Base-by-base conservation (phyloP, 1,140 invertebrate genomes). In the Eciton burchellii region DNA sequence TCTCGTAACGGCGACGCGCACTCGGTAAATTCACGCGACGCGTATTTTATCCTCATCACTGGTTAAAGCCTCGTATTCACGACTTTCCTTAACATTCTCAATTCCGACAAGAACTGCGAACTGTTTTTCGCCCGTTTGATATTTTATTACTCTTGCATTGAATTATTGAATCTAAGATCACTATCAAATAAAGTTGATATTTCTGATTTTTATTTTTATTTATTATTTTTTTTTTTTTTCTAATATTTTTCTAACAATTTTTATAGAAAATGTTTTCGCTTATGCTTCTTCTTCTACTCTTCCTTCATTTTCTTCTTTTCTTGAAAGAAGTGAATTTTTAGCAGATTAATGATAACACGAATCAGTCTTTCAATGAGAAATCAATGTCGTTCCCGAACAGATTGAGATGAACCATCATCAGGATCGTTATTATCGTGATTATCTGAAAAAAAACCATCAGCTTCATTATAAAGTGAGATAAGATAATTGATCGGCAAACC, bases 391-490 rank as follows among this genome's bases (percentile, higher is more conserved):
- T 76, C 49, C 35, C 63, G 74, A n/a, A 52, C 62, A 35, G 66
- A 68, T 79, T 56, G 62, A 66, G 49, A n/a, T n/a, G n/a, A 35
- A 21, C 49, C 41, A 62, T 70, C 49, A 43, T 26, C 16, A n/a
- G 26, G 47, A 19, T n/a, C 63, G 35, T 62, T 66, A n/a, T 77
- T 77, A 77, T 77, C 66, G 66, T 62, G 62, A 35, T 79, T 79
- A 70, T 79, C 63, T 79, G 14, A 79, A 79, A 79, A n/a, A 79
- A 79, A 43, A 0, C 8, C 29, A 21, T 56, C 49, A n/a, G 52
- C 49, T 68, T 79, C 35, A 68, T 68, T 79, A 68, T 70, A 79
- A 68, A 79, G 49, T 79, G 74, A 79, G 74, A 79, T 79, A 79
- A 79, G 74, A 79, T 79, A 79, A 79, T 79, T 79, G 63, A 79